Evolutionary conservation across 2,797 vertebrate genomes (phyloP).

Genomic region (Syndactyla subalaris): DNA sequence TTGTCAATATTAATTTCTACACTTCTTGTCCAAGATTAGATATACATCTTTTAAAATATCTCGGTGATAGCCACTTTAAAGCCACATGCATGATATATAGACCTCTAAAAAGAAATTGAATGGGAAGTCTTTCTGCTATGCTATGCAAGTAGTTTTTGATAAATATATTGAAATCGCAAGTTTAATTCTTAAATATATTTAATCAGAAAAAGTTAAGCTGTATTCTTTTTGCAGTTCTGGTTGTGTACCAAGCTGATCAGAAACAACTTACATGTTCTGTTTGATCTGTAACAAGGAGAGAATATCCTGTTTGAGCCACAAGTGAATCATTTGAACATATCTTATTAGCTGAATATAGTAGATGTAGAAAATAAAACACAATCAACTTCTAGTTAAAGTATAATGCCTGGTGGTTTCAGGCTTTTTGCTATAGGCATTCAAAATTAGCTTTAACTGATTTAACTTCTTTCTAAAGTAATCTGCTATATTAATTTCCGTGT

Average conservation of each 20-base stretch:
- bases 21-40: neutral
- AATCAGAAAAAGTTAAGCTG: neutral
- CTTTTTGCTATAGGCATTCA: neutral
- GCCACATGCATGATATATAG: neutral
- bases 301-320: neutral
- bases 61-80: neutral
- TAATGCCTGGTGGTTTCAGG: neutral
- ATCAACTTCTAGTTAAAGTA: neutral
- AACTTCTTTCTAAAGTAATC: neutral
- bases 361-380: neutral
- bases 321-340: neutral
- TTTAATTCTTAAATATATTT: neutral
- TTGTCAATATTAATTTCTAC: neutral
- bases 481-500: neutral
- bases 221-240: neutral
- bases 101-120: neutral
- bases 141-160: neutral
- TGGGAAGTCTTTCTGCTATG: neutral
- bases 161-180: neutral
- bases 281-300: neutral
- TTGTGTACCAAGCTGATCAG: neutral
- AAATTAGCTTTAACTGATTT: neutral
- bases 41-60: neutral
- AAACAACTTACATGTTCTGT: neutral
- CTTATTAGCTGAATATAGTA: neutral